Percentiles rank a stretch among this genome's conserved stretches.
These are phyloP conservation scores for Nothoprocta pentlandii DNA, from an alignment of 2,113 vertebrate genomes.

Conservation along the genomic window DNA sequence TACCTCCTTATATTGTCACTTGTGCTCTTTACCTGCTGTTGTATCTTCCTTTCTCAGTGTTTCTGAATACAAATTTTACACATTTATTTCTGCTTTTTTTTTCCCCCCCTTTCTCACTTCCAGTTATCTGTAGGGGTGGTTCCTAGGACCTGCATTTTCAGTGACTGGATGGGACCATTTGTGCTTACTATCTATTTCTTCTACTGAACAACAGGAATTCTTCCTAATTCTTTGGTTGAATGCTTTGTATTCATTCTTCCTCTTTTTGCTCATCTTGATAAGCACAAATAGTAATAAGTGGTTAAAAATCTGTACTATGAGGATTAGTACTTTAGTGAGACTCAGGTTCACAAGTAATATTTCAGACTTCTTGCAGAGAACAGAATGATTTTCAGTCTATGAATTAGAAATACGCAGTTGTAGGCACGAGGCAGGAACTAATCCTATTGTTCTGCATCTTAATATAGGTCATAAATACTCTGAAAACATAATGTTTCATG, in stretches of 20 bases:
- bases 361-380: neutral
- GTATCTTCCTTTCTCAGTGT: neutral
- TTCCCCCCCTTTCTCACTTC: neutral
- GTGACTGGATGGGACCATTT: neutral
- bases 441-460: neutral
- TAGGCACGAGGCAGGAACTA: neutral
- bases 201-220: neutral
- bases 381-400: neutral
- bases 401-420: neutral
- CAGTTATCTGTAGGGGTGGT: accelerated
- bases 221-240: neutral
- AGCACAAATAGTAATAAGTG: neutral
- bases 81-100: accelerated
- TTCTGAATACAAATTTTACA: neutral
- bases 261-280: neutral
- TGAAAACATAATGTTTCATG: neutral
- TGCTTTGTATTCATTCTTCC: neutral
- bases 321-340: neutral
- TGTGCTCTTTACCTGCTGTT: neutral
- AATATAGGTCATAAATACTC: neutral
- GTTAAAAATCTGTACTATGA: neutral
- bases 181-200: neutral
- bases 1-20: neutral
- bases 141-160: neutral
- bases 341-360: neutral